Evolutionary conservation across 53 echinoderm and acorn worm species (phyloP), one percentile per base, ranked within the genome.

Genomic region (Echinarachnius parma): DNA sequence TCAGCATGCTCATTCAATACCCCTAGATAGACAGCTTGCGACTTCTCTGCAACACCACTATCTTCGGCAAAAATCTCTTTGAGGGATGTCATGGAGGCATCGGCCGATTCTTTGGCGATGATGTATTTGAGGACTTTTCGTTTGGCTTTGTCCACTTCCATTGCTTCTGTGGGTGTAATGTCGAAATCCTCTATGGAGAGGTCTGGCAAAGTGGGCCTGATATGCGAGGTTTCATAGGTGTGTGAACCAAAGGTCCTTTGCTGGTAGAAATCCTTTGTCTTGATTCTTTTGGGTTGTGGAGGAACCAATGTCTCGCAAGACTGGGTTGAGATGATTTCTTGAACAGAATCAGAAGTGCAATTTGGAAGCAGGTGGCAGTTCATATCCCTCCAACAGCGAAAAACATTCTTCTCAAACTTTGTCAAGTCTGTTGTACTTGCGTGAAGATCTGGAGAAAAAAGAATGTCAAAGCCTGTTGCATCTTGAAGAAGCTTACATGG

Each of bases 1-100:
- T 78, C 78, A 9, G 78, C 78, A 65, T 78, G 65, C 50, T 78
- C 78, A 78, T 63, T 64, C 18, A 64, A 37, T 5, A 78, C 36
- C 14, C 63, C 65, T 31, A 78, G 47, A 35, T 65, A 78, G 35
- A 31, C 23, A 32, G 65, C 45, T 18, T 78, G 48, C 3, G 78
- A 78, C 36, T 8, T 48, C 47, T 78, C 78, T 2, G 34, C 36
- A 35, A 15, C 26, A 34, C 5, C 21, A 19, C 13, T 5, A 13
- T 13, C 7, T 5, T 13, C 7, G 13, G 13, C 39, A 39, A 39
- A 13, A 7, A 7, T 39, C 13, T 39, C 39, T 9, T 9, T 13
- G 9, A 11, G 19, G 18, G 52, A 42, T 42, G 42, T 42, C 8
- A 13, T 42, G 42, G 42, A 42, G 13, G 8, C 13, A 9, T 7